phyloP scores from a whole-genome alignment of 2,113 vertebrate genomes.

The Poecilia latipinna region DNA sequence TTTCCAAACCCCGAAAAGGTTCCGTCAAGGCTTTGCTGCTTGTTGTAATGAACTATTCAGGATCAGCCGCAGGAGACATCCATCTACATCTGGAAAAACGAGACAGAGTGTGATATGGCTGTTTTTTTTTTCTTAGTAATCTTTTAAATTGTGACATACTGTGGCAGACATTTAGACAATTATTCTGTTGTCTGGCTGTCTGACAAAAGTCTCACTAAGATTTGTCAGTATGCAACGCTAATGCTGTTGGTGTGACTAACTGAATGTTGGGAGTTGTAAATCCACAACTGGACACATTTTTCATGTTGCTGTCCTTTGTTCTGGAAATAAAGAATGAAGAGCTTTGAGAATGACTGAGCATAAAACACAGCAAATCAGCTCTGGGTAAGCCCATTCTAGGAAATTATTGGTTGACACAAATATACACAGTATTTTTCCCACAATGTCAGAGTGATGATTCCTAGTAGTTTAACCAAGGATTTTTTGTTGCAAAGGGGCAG shows the following conservation, averaged over 20 bases:
- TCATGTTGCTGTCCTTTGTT: not conserved
- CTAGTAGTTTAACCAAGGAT: no score
- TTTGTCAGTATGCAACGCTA: not conserved
- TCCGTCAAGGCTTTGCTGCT: conserved; percentile 42
- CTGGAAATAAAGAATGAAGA: not conserved
- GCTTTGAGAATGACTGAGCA: not conserved
- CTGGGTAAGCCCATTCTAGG: not conserved
- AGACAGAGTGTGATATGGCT: conserved; percentile 51
- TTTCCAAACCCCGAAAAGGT: conserved; percentile 37
- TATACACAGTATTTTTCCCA: not conserved
- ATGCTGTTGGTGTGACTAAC: not conserved
- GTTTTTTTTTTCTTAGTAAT: not conserved
- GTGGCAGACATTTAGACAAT: not conserved
- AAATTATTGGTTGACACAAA: not conserved
- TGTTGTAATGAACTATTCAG: conserved; percentile 80
- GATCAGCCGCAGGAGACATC: conserved; percentile 68
- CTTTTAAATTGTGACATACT: not conserved
- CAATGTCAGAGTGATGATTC: not conserved
- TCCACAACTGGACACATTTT: not conserved
- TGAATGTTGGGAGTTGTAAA: conserved; percentile 2
- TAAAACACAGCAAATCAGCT: not conserved
- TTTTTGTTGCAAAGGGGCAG: no score
- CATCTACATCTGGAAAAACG: conserved; percentile 72
- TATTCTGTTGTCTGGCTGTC: not conserved
- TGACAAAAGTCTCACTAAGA: not conserved